Conservation (phyloP, 2,113 vertebrate genomes). For the Alexandromys fortis region DNA sequence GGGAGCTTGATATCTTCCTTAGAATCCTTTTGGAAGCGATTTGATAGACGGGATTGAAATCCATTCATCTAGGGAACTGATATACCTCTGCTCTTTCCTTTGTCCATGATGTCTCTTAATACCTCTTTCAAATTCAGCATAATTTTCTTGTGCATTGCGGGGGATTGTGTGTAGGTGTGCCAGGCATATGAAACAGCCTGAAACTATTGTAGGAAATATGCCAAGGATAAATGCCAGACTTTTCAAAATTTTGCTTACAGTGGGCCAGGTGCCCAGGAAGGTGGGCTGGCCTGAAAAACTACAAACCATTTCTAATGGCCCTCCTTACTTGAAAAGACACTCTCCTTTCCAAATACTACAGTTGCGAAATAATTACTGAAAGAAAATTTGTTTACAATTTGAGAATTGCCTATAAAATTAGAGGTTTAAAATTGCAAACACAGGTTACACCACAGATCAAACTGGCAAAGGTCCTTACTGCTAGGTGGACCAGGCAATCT, state of each 20-base stretch:
- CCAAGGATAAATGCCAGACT: background rate
- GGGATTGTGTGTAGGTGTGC: background rate
- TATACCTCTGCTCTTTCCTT: background rate
- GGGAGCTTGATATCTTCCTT: background rate
- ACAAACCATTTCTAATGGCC: background rate
- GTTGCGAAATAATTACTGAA: background rate
- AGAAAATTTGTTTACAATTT: constrained; percentile 41
- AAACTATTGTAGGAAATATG: background rate
- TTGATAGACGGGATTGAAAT: background rate
- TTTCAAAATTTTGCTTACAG: background rate
- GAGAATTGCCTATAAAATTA: background rate
- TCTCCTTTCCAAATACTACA: background rate
- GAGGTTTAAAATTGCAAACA: constrained; percentile 1
- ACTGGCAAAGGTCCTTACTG: background rate
- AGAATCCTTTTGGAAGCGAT: background rate
- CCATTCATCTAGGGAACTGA: background rate
- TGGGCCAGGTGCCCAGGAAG: constrained; percentile 8
- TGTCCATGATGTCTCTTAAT: background rate
- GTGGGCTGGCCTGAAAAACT: background rate
- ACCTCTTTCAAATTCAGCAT: background rate
- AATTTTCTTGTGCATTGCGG: background rate
- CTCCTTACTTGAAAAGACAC: background rate
- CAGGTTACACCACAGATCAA: background rate
- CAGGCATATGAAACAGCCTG: background rate
- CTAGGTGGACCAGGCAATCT: background rate